Conservation (phyloP, 2,113 vertebrate species). For the human region GRCh38 chr17:72103501-72104000, state of each 20-base stretch:
- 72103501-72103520: neutral
- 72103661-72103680: neutral
- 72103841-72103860: neutral
- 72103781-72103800: neutral
- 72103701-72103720: neutral
- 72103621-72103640: neutral
- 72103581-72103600: neutral
- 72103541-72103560: neutral
- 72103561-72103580: neutral
- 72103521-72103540: neutral
- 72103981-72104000: fast-evolving
- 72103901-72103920: neutral
- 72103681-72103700: neutral
- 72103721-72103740: neutral
- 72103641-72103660: neutral
- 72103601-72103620: neutral
- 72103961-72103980: neutral
- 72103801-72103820: neutral
- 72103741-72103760: neutral
- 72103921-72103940: neutral
- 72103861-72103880: neutral
- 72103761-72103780: neutral
- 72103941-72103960: fast-evolving
- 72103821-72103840: neutral
- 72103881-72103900: neutral